These are phyloP conservation scores for Albula glossodonta DNA, from an alignment of 2,113 vertebrate species.

Conservation along the genomic window DNA sequence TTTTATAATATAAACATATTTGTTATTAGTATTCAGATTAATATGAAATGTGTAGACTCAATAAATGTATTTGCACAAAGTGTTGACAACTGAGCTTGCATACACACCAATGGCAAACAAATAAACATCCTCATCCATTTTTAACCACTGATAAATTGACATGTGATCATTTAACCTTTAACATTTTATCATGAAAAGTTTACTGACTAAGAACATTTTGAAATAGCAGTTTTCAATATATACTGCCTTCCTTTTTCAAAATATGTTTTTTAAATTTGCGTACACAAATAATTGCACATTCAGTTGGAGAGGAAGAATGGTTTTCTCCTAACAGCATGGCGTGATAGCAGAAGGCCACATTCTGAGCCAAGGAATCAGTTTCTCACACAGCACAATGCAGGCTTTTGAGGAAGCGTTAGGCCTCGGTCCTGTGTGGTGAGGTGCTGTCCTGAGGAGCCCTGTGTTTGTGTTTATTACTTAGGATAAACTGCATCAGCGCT, in stretches of 20 bases:
- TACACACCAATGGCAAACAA: too few species aligned
- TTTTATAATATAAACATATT: too few species aligned
- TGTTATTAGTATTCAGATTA: too few species aligned
- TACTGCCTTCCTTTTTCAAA: background rate
- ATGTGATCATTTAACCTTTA: too few species aligned
- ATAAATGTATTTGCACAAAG: too few species aligned
- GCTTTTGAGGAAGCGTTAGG: slow-evolving; percentile 18
- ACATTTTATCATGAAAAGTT: too few species aligned
- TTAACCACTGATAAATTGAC: too few species aligned
- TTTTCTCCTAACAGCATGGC: slow-evolving; percentile 41
- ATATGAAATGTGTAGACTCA: too few species aligned
- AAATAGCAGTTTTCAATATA: slow-evolving; percentile 8
- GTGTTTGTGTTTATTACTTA: slow-evolving; percentile 42
- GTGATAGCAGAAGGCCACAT: slow-evolving; percentile 64
- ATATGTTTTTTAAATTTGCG: slow-evolving; percentile 14
- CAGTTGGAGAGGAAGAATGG: slow-evolving; percentile 35
- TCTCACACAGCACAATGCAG: slow-evolving; percentile 28
- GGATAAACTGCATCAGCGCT: slow-evolving; percentile 45
- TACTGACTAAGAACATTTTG: background rate
- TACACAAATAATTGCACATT: slow-evolving; percentile 38
- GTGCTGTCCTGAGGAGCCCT: slow-evolving; percentile 49
- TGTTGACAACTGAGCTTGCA: too few species aligned
- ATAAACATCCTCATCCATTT: too few species aligned
- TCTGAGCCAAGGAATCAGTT: slow-evolving; percentile 61
- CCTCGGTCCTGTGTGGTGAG: slow-evolving; percentile 42